phyloP scores from a whole-genome alignment of 2,113 vertebrate genomes.

The Rhinichthys klamathensis region DNA sequence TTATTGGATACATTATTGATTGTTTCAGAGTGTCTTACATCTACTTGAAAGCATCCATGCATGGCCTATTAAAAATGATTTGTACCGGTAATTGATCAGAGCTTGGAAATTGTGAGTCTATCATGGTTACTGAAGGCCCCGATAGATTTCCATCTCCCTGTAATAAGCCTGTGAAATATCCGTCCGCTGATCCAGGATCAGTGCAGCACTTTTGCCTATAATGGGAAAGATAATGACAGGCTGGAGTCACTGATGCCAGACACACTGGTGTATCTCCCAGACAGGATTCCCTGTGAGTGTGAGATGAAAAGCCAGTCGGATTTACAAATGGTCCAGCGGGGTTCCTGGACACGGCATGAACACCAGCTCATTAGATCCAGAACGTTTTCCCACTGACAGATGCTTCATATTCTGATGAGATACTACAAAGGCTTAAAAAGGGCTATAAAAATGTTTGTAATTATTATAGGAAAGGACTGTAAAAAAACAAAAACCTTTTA shows the following conservation, averaged over 20 bases:
- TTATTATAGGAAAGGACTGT: too few relatives aligned
- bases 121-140: slow-evolving; percentile 3
- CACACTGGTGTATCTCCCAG: neutral
- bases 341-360: neutral
- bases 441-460: neutral
- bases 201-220: neutral
- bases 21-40: slow-evolving; percentile 15
- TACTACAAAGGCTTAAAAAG: neutral
- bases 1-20: slow-evolving; percentile 30
- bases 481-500: too few relatives aligned
- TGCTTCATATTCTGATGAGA: neutral
- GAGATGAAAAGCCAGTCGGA: slow-evolving; percentile 1
- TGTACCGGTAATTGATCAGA: slow-evolving; percentile 21
- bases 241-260: slow-evolving; percentile 15
- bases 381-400: neutral
- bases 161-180: neutral
- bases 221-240: slow-evolving; percentile 12
- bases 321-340: slow-evolving; percentile 18
- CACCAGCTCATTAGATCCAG: neutral
- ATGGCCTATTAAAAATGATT: slow-evolving; percentile 7
- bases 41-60: slow-evolving; percentile 1
- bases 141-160: neutral
- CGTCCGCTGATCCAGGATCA: neutral
- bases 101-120: neutral
- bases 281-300: slow-evolving; percentile 1